Conservation (phyloP, 2,797 vertebrate species). For the Anniella stebbinsi region DNA sequence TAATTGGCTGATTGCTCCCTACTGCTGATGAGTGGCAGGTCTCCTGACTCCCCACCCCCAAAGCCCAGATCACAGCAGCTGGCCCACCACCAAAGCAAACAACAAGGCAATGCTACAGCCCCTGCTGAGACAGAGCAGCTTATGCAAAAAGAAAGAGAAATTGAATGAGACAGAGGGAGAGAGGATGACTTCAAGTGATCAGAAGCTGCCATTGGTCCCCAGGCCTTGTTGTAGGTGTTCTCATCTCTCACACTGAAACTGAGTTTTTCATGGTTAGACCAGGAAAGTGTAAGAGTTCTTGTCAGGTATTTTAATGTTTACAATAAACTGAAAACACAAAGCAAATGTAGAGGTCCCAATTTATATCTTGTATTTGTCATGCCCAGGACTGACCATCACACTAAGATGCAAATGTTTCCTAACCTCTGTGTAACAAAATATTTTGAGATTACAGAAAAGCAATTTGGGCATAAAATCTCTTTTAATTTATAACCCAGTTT, state of each 20-base stretch:
- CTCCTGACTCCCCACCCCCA: no score
- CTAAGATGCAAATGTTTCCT: neutral
- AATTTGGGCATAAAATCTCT: neutral
- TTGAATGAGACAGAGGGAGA: no score
- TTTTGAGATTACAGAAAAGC: neutral
- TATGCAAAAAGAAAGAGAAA: no score
- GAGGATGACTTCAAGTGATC: no score
- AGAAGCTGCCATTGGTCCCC: no score
- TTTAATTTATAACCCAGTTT: neutral
- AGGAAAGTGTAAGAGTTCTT: neutral
- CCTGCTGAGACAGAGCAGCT: no score
- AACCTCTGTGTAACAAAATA: neutral
- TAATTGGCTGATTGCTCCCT: no score
- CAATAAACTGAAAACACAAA: neutral
- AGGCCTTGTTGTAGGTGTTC: neutral
- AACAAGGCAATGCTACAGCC: no score
- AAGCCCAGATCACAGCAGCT: no score
- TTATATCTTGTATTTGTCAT: neutral
- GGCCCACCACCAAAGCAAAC: no score
- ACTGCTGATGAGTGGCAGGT: no score
- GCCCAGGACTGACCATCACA: neutral
- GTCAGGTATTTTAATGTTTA: neutral
- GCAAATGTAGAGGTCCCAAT: neutral
- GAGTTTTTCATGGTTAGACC: neutral
- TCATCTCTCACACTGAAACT: neutral